phyloP scores from a whole-genome alignment of 2,113 vertebrate species.

The Gobiocypris rarus region DNA sequence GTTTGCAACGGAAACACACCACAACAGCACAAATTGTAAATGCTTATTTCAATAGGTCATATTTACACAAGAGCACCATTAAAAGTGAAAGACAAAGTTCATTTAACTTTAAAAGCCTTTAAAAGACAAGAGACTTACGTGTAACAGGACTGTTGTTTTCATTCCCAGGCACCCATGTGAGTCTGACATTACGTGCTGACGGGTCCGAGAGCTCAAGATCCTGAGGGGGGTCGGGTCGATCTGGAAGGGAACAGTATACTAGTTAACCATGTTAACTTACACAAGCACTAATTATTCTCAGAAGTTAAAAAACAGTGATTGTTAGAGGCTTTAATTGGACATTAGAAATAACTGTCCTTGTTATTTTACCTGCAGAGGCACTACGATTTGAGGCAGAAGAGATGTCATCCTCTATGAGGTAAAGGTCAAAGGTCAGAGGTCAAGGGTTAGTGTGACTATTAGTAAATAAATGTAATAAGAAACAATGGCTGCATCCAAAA shows the following conservation, averaged over 20 bases:
- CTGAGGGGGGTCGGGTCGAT: slow-evolving; percentile 84
- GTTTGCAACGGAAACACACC: too few species aligned
- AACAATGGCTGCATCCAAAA: not conserved
- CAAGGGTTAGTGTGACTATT: slow-evolving; percentile 64
- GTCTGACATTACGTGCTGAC: slow-evolving; percentile 83
- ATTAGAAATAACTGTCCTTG: slow-evolving; percentile 24
- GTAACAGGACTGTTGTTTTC: slow-evolving; percentile 93
- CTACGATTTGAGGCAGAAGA: slow-evolving; percentile 75
- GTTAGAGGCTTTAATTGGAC: slow-evolving; percentile 9
- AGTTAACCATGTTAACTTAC: not conserved
- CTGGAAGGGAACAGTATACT: slow-evolving; percentile 66
- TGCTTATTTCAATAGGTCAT: not conserved
- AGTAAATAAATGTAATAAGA: slow-evolving; percentile 55
- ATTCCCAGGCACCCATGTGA: slow-evolving; percentile 93
- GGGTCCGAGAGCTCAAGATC: slow-evolving; percentile 91
- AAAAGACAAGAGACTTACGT: slow-evolving; percentile 72
- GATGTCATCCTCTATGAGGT: slow-evolving; percentile 75
- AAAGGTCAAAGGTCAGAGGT: slow-evolving; percentile 72
- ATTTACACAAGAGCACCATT: not conserved
- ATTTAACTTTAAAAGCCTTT: not conserved
- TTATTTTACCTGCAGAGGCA: slow-evolving; percentile 77
- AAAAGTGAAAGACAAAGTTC: not conserved
- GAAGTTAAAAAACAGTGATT: not conserved
- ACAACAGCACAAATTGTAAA: too few species aligned
- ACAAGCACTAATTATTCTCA: not conserved